Evolutionary conservation across 2,797 vertebrate genomes (phyloP).

Genomic region (Arnoldichthys spilopterus): DNA sequence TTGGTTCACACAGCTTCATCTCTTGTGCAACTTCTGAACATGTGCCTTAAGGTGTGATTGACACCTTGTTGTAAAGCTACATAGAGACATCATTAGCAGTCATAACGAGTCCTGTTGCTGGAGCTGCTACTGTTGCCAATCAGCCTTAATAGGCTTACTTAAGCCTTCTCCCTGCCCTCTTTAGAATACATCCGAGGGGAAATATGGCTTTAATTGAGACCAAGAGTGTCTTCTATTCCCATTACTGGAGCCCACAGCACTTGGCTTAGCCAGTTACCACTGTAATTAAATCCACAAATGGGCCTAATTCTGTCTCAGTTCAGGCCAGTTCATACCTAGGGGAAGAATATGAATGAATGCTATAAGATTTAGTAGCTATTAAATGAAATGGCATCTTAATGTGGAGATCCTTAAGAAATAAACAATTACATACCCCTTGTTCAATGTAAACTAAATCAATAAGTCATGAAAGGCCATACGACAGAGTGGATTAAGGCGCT

Average conservation of each 20-base stretch:
- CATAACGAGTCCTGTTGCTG: slow-evolving; percentile 12
- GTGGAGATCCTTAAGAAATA: neutral
- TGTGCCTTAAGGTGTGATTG: slow-evolving; percentile 13
- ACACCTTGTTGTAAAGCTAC: slow-evolving; percentile 30
- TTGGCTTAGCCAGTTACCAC: slow-evolving; percentile 46
- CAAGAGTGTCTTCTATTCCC: slow-evolving; percentile 42
- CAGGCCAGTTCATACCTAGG: slow-evolving; percentile 23
- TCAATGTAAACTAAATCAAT: neutral
- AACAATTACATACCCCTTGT: neutral
- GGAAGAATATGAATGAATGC: neutral
- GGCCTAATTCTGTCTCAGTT: slow-evolving; percentile 35
- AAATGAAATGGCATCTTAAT: neutral
- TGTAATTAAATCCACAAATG: slow-evolving; percentile 48
- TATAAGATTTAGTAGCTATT: neutral
- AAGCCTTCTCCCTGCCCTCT: slow-evolving; percentile 41
- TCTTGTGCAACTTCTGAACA: neutral
- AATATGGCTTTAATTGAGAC: slow-evolving; percentile 55
- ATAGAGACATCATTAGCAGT: slow-evolving; percentile 34
- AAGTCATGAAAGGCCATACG: too few relatives aligned
- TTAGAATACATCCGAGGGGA: slow-evolving; percentile 40
- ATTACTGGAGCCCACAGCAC: slow-evolving; percentile 38
- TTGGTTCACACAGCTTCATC: neutral
- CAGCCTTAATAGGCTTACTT: slow-evolving; percentile 44
- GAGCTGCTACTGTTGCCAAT: slow-evolving; percentile 36
- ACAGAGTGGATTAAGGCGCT: too few relatives aligned